Evolutionary conservation across 1,140 invertebrate genomes (phyloP).

Genomic region (Riptortus pedestris): DNA sequence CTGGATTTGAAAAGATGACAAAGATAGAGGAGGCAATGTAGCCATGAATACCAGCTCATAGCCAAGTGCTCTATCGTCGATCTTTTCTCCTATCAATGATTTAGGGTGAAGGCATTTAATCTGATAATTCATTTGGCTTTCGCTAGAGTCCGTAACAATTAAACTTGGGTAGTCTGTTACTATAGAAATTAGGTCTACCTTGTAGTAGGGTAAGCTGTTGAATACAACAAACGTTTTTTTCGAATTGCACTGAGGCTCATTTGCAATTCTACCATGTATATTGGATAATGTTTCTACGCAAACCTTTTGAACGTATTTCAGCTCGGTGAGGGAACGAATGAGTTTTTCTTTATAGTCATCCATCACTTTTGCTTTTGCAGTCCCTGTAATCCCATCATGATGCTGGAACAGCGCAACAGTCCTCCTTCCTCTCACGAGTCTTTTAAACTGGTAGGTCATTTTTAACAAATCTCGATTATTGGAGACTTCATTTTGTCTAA

Average conservation of each 20-base stretch:
- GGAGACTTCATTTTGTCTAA: slow-evolving; percentile 48
- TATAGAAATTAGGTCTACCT: not conserved
- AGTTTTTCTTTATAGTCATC: slow-evolving; percentile 58
- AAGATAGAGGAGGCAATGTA: not conserved
- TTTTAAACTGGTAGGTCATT: slow-evolving; percentile 56
- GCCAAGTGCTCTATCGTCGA: not conserved
- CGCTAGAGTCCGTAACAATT: not conserved
- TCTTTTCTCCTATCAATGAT: not conserved
- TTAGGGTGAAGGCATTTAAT: not conserved
- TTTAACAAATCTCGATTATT: slow-evolving; percentile 59
- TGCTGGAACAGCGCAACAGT: slow-evolving; percentile 85
- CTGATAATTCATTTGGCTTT: not conserved
- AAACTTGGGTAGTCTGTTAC: not conserved
- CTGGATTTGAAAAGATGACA: not conserved
- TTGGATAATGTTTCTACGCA: not conserved
- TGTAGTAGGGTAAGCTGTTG: not conserved
- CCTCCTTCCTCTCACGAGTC: slow-evolving; percentile 59
- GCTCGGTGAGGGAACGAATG: not conserved
- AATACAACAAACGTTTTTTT: not conserved
- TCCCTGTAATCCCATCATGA: slow-evolving; percentile 92
- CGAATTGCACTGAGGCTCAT: not conserved
- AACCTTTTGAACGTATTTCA: not conserved
- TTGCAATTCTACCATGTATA: not conserved
- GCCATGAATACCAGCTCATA: slow-evolving; percentile 7
- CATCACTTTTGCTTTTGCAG: slow-evolving; percentile 80